Evolutionary conservation across 1,140 invertebrate genomes (phyloP).

Genomic region (Trichogramma pretiosum): DNA sequence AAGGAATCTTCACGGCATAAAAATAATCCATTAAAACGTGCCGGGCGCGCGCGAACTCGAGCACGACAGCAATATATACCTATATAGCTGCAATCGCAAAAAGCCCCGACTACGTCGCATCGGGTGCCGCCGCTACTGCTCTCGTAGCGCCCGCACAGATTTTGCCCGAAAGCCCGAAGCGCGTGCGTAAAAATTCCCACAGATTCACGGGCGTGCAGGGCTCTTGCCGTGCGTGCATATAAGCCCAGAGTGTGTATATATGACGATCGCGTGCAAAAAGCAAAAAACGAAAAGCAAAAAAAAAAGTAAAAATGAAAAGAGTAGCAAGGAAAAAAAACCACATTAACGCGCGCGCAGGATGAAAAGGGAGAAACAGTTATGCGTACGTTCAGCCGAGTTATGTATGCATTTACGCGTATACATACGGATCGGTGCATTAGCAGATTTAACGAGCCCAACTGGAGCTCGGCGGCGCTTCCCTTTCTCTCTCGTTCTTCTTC

Average conservation of each 20-base stretch:
- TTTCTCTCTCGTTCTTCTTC: too few relatives aligned
- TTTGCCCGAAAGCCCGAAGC: not conserved
- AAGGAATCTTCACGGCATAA: too few relatives aligned
- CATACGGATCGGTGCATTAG: constrained; percentile 34
- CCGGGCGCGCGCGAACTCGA: not conserved
- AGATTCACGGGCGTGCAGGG: not conserved
- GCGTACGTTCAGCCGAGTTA: not conserved
- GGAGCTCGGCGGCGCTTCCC: too few relatives aligned
- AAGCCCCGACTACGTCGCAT: not conserved
- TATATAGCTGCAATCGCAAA: not conserved
- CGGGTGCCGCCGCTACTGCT: too few relatives aligned
- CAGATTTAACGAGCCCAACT: constrained; percentile 33
- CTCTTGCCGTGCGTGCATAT: too few relatives aligned
- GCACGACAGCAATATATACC: not conserved
- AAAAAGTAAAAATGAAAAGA: not conserved
- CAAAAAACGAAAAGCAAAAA: not conserved
- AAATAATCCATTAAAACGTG: constrained; percentile 1
- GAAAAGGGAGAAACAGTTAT: constrained; percentile 9
- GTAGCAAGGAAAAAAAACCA: too few relatives aligned
- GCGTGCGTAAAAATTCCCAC: not conserved
- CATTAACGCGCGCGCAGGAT: too few relatives aligned
- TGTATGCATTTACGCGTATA: not conserved
- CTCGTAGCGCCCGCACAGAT: not conserved
- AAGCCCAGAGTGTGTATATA: too few relatives aligned
- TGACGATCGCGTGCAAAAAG: too few relatives aligned